Evolutionary conservation across 2,888 invertebrate species (phyloP).

Genomic region (Drosophila pegasa): DNA sequence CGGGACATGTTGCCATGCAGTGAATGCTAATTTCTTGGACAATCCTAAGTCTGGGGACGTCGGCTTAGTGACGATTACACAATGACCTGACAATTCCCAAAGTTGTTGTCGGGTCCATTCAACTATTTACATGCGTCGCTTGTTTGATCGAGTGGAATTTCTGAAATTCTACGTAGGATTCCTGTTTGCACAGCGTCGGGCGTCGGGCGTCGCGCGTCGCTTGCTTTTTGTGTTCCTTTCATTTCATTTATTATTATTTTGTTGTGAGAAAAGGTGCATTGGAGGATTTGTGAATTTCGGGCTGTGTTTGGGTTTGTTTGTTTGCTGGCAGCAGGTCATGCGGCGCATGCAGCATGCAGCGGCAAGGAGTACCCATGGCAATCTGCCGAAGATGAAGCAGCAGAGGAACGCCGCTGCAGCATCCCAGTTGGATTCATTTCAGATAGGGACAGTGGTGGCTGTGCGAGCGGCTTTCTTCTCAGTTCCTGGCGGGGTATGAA

Average conservation of each 20-base stretch:
- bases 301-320: slow-evolving; percentile 57
- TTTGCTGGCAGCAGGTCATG: slow-evolving; percentile 59
- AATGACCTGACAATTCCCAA: slow-evolving; percentile 45
- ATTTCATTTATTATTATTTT: slow-evolving; percentile 6
- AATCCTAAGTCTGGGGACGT: slow-evolving; percentile 62
- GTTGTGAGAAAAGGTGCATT: slow-evolving; percentile 61
- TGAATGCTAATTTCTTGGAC: slow-evolving; percentile 71
- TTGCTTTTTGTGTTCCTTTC: slow-evolving; percentile 32
- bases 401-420: slow-evolving; percentile 24
- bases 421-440: slow-evolving; percentile 26
- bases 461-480: slow-evolving; percentile 47
- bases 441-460: slow-evolving; percentile 27
- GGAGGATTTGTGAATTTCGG: slow-evolving; percentile 51
- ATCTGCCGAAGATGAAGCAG: slow-evolving; percentile 3
- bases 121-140: slow-evolving; percentile 32
- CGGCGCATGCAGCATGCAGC: slow-evolving; percentile 47
- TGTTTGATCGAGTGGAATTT: slow-evolving; percentile 39
- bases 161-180: slow-evolving; percentile 48
- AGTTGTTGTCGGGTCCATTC: slow-evolving; percentile 35
- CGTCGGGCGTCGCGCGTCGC: slow-evolving; percentile 75
- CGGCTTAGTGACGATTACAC: slow-evolving; percentile 68
- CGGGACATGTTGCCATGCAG: slow-evolving; percentile 35
- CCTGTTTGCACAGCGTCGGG: slow-evolving; percentile 64
- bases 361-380: slow-evolving; percentile 51
- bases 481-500: slow-evolving; percentile 44